Evolutionary conservation across 2,113 vertebrate species (phyloP).

Genomic region (Peromyscus polionotus): DNA sequence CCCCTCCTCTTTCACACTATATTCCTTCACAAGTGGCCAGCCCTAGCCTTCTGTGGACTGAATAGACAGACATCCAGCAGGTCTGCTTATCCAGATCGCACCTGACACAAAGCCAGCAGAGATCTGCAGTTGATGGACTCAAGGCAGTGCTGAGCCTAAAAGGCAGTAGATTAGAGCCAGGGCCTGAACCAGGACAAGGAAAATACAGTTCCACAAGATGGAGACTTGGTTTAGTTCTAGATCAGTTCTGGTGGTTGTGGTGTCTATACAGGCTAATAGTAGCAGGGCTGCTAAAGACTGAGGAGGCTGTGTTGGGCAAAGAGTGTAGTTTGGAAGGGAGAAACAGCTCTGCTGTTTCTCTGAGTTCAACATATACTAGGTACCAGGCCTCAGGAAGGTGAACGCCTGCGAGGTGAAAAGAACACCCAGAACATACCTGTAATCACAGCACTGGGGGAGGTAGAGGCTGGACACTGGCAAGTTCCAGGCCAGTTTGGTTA

Average conservation of each 20-base stretch:
- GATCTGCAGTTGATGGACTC: conserved; percentile 48
- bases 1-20: neutral
- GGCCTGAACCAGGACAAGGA: conserved; percentile 31
- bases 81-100: conserved; percentile 18
- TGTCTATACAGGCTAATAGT: neutral
- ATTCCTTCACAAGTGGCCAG: neutral
- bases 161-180: conserved; percentile 34
- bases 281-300: neutral
- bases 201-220: neutral
- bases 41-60: conserved; percentile 6
- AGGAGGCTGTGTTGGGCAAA: neutral
- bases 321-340: neutral
- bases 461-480: neutral
- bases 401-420: neutral
- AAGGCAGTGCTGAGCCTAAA: neutral
- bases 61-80: neutral
- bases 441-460: neutral
- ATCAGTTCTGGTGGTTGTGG: neutral
- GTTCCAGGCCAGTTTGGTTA: neutral
- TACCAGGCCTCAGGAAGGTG: neutral
- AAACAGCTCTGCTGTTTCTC: neutral
- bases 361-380: neutral
- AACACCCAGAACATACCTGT: neutral
- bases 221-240: neutral
- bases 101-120: conserved; percentile 53